Conservation (phyloP, 2,113 vertebrate genomes). For the Microtus richardsoni region DNA sequence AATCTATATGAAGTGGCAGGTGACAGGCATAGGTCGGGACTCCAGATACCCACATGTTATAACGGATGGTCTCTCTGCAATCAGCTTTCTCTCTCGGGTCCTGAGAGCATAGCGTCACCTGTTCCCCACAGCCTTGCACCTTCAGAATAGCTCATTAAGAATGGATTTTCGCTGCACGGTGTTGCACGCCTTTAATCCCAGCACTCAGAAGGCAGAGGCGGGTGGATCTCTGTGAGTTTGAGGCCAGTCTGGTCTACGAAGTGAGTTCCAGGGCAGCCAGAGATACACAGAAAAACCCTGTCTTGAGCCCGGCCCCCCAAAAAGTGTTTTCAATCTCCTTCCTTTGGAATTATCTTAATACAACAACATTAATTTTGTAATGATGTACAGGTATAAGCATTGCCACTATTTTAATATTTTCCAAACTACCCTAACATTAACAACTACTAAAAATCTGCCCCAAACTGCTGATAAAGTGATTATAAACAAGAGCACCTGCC, state of each 20-base stretch:
- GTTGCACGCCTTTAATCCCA: too few relatives aligned
- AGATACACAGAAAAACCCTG: too few relatives aligned
- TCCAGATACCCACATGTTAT: accelerated
- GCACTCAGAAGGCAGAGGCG: too few relatives aligned
- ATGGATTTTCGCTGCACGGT: too few relatives aligned
- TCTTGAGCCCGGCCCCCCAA: too few relatives aligned
- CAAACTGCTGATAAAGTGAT: slow-evolving; percentile 29
- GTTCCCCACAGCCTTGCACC: background rate
- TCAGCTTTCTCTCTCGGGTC: background rate
- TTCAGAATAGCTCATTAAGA: background rate
- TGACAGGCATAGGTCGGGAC: background rate
- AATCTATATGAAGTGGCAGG: background rate
- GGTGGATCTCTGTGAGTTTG: too few relatives aligned
- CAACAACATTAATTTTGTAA: background rate
- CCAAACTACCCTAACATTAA: background rate
- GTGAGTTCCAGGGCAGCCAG: too few relatives aligned
- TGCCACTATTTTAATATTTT: background rate
- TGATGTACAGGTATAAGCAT: background rate
- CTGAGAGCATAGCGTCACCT: background rate
- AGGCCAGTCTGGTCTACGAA: too few relatives aligned
- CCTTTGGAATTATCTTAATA: background rate
- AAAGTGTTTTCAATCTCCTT: background rate
- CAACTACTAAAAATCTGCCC: background rate
- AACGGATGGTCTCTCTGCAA: background rate
- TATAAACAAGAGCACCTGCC: slow-evolving; percentile 1